Evolutionary conservation across 2,113 vertebrate genomes (phyloP).

Genomic region (Chelonoidis abingdonii): DNA sequence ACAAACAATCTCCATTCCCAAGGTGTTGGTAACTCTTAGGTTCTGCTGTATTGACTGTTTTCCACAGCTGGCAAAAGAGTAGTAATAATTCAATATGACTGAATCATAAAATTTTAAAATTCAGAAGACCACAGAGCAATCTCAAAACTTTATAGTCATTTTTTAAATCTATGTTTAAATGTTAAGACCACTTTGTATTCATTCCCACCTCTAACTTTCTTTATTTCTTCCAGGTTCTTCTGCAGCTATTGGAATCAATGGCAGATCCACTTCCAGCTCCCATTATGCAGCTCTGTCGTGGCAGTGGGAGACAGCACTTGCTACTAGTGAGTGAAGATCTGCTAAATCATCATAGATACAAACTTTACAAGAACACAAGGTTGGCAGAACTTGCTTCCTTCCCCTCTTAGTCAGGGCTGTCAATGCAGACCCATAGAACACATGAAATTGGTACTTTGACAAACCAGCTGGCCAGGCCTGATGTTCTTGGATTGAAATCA

Average conservation of each 20-base stretch:
- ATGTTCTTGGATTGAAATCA: no score
- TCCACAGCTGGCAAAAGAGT: background rate
- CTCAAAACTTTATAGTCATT: background rate
- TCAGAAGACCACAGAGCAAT: conserved; percentile 9
- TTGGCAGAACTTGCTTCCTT: background rate
- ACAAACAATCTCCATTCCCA: no score
- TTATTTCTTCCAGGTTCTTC: background rate
- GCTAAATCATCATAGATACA: background rate
- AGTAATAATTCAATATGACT: conserved; percentile 9
- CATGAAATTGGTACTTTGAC: background rate
- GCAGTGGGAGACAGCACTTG: background rate
- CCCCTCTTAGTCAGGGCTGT: background rate
- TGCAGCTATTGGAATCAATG: background rate
- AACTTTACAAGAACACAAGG: background rate
- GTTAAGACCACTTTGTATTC: background rate
- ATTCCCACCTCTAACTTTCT: background rate
- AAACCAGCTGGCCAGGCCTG: background rate
- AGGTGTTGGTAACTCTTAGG: no score
- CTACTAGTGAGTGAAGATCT: background rate
- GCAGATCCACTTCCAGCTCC: background rate
- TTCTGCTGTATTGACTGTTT: background rate
- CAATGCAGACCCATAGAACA: background rate
- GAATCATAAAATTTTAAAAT: background rate
- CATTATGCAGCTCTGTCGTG: background rate
- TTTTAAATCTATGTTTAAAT: background rate